Evolutionary conservation across 2,888 invertebrate species (phyloP), one percentile per base, ranked within the genome.

Genomic region (Apocheima hispidaria): DNA sequence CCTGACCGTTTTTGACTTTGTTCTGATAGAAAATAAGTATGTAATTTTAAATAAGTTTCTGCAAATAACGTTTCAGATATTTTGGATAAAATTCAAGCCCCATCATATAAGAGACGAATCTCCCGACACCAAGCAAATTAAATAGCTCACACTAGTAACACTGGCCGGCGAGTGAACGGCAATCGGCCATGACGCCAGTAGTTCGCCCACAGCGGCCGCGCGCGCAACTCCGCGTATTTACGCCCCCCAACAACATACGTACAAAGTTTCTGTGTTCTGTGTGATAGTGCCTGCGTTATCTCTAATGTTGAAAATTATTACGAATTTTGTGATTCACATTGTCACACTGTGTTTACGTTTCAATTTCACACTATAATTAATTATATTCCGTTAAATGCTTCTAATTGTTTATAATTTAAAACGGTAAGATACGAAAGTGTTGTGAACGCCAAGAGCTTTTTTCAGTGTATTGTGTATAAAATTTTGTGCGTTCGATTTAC

Each of bases 111-210:
- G 9, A 23, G 14, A n/a, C 16, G 23, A 54, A 63, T 50, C 28
- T 60, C 62, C 61, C 63, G 7, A 36, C 14, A 14, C 5, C 14
- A 4, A 70, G 75, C 46, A 57, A 69, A 59, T 55, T 50, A 0
- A 20, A n/a, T 21, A 2, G 12, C 2, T 12, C 5, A n/a, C 7
- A 23, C 58, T 77, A 69, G 86, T 84, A 87, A 84, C 87, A 79
- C 83, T 30, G 58, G 36, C 52, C 69, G 46, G 66, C 71, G 77
- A 88, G 90, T 89, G 90, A 90, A 83, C 86, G 90, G 89, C 83
- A 73, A 75, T 79, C 83, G 89, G 79, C 88, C 90, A 78, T 87
- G 87, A 83, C 65, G 61, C 64, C 73, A 79, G 77, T 79, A 74
- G 69, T 70, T 63, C 68, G 72, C 70, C 59, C 58, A 64, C 69